Conservation (phyloP, 2,797 vertebrate genomes). For the Sibirionetta formosa region DNA sequence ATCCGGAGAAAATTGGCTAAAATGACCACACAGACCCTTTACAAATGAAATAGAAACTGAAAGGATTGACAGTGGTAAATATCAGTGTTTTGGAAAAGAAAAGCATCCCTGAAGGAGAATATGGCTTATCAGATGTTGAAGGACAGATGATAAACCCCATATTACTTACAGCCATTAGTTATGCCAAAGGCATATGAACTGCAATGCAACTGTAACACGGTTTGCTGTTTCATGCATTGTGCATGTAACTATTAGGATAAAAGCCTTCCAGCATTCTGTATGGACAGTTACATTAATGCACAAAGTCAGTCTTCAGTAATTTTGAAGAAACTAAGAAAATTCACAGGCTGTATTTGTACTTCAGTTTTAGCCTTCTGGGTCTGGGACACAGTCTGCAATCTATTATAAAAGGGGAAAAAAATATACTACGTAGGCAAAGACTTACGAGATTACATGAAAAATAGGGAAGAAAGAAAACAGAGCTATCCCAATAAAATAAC, state of each 20-base stretch:
- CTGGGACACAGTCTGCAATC: conserved; percentile 9
- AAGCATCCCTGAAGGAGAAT: background rate
- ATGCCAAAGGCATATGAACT: background rate
- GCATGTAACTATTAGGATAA: background rate
- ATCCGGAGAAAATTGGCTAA: background rate
- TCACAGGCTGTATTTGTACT: background rate
- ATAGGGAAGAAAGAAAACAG: background rate
- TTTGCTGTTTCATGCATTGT: background rate
- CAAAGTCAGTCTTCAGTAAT: background rate
- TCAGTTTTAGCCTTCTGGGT: background rate
- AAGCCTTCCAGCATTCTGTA: background rate
- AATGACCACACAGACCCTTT: background rate
- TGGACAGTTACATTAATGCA: background rate
- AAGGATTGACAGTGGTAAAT: background rate
- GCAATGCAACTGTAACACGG: background rate
- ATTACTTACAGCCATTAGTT: background rate
- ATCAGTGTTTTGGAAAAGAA: background rate
- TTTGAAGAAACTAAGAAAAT: conserved; percentile 1
- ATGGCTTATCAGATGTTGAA: background rate
- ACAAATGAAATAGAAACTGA: background rate
- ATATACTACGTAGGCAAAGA: background rate
- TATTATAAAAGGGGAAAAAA: background rate
- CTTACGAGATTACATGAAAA: background rate
- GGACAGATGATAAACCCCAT: background rate
- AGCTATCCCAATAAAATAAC: background rate